Percentiles rank a stretch among this genome's conserved stretches.
These are phyloP conservation scores for Alethe diademata DNA, from an alignment of 2,113 vertebrate genomes.

Conservation along the genomic window DNA sequence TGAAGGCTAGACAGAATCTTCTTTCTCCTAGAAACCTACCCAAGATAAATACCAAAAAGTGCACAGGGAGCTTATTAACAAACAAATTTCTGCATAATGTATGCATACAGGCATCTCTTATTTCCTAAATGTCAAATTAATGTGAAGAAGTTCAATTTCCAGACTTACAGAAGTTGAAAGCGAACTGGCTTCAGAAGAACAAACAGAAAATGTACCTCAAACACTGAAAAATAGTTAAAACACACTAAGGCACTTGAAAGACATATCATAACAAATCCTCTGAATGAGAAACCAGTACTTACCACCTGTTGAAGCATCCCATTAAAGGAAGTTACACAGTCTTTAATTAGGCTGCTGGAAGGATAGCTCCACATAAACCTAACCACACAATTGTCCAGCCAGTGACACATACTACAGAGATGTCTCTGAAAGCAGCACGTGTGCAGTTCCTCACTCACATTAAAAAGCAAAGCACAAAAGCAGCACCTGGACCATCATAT, in stretches of 20 bases:
- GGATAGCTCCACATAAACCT: background rate
- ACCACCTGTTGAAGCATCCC: background rate
- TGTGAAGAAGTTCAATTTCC: background rate
- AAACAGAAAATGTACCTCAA: background rate
- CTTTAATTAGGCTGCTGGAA: slow-evolving; percentile 1
- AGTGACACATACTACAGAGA: background rate
- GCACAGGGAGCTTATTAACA: background rate
- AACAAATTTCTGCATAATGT: background rate
- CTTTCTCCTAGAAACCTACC: background rate
- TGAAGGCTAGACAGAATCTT: background rate
- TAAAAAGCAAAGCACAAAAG: background rate
- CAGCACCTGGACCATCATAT: background rate
- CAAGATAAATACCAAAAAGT: background rate
- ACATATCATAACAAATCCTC: background rate
- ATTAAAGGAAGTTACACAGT: background rate
- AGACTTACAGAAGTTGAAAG: background rate
- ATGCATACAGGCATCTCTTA: background rate
- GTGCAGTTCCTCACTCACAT: background rate
- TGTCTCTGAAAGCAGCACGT: background rate
- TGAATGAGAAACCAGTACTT: background rate
- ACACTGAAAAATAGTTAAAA: background rate
- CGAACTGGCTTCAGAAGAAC: background rate
- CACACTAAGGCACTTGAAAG: background rate
- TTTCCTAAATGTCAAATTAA: background rate
- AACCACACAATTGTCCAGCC: background rate